phyloP scores from a whole-genome alignment of 2,797 vertebrate species.

The Thaleichthys pacificus region DNA sequence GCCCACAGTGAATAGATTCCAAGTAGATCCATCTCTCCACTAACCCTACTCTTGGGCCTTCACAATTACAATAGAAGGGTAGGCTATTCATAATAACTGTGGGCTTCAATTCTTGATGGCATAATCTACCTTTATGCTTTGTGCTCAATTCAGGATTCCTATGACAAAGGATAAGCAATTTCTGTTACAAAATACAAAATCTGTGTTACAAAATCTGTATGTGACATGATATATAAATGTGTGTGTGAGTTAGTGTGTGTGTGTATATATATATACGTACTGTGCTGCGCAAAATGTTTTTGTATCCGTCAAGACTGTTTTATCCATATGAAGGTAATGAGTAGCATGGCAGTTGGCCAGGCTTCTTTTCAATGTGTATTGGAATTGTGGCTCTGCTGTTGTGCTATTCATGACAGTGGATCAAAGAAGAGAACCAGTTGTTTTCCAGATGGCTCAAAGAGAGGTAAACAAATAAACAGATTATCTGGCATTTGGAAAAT shows the following conservation, averaged over 20 bases:
- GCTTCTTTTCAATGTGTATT: not conserved
- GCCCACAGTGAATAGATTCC: not conserved
- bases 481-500: not conserved
- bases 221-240: no score
- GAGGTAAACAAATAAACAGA: not conserved
- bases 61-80: not conserved
- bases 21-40: not conserved
- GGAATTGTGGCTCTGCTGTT: slow-evolving; percentile 3
- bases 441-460: not conserved
- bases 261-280: no score
- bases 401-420: not conserved
- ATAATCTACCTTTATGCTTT: no score
- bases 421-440: not conserved
- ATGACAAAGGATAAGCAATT: no score
- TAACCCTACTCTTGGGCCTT: slow-evolving; percentile 3
- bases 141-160: no score
- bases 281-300: no score
- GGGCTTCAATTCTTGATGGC: no score
- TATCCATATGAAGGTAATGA: not conserved
- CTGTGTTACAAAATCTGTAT: no score
- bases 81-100: no score
- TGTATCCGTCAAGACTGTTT: no score
- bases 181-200: no score
- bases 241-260: no score
- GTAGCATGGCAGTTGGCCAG: not conserved